Evolutionary conservation across 2,113 vertebrate species (phyloP).

Genomic region (Taurulus bubalis): DNA sequence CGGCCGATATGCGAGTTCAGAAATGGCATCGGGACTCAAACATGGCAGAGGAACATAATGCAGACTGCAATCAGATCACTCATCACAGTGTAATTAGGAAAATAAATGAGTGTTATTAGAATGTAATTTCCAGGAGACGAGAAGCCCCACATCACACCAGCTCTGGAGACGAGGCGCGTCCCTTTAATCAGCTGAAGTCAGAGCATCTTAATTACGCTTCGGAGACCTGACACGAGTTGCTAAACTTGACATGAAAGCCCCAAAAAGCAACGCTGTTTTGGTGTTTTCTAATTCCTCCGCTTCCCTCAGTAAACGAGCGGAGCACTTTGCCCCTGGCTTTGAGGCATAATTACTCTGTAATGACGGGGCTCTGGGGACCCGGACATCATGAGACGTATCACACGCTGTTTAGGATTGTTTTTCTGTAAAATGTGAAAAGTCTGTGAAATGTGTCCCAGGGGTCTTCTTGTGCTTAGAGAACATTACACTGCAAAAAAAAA

Average conservation of each 20-base stretch:
- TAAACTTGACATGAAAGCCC: background rate
- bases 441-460: conserved; percentile 29
- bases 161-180: background rate
- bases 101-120: background rate
- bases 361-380: conserved; percentile 34
- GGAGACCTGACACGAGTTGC: background rate
- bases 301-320: conserved; percentile 28
- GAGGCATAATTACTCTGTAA: conserved; percentile 49
- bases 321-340: conserved; percentile 34
- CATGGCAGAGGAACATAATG: background rate
- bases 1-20: background rate
- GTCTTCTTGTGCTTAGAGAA: background rate
- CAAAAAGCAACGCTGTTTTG: background rate
- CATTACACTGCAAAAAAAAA: background rate
- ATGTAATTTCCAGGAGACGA: background rate
- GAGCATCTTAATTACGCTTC: background rate
- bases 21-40: background rate
- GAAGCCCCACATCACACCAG: background rate
- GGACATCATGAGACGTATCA: conserved; percentile 31
- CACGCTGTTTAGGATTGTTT: conserved; percentile 5
- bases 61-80: background rate
- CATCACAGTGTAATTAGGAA: background rate
- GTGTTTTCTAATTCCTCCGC: conserved; percentile 2
- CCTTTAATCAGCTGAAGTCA: background rate
- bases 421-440: background rate